Base-by-base conservation (phyloP, 2,888 invertebrate genomes). In the Drosophila phalerata region DNA sequence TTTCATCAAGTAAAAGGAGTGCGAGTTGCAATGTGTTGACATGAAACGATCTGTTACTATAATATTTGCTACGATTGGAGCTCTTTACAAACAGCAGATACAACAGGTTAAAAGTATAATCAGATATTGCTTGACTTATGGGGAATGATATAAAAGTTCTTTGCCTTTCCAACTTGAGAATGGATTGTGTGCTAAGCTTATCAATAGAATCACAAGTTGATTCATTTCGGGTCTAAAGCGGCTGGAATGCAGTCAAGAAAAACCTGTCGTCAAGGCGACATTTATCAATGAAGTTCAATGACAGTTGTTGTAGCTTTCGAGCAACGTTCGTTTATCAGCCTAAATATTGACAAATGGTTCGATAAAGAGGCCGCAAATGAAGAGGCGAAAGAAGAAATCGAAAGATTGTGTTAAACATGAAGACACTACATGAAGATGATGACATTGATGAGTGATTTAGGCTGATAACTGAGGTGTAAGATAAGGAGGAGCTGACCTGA, bases 271-370 rank as follows among this genome's bases (percentile, higher is more conserved):
- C 57, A 30, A 13, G 15, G 25, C 52, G 38, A 65, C 51, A 85
- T 85, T 89, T 85, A 87, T 85, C 88, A 87, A 89, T 85, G 89
- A 85, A 85, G 85, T 85, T 85, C 85, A 85, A 85, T 89, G 85
- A 85, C 85, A 85, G 85, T 76, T 78, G 70, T 63, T 74, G 69
- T 64, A 64, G 79, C 71, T 68, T 73, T 85, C 72, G 83, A 88
- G 80, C 72, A 74, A 69, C 72, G 83, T 85, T 85, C 83, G 73
- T 76, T 84, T 84, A 88, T 84, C 84, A 76, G 81, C 43, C 72
- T 73, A 72, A 74, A 71, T 75, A 77, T 82, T 78, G 83, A 88
- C 83, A 84, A 85, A 75, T 81, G 69, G 32, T 15, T 61, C 64
- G 88, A 84, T 84, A 88, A 78, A 72, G 72, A 70, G 63, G 45